phyloP scores from a whole-genome alignment of 2,888 invertebrate genomes.

The Dryocosmus kuriphilus region DNA sequence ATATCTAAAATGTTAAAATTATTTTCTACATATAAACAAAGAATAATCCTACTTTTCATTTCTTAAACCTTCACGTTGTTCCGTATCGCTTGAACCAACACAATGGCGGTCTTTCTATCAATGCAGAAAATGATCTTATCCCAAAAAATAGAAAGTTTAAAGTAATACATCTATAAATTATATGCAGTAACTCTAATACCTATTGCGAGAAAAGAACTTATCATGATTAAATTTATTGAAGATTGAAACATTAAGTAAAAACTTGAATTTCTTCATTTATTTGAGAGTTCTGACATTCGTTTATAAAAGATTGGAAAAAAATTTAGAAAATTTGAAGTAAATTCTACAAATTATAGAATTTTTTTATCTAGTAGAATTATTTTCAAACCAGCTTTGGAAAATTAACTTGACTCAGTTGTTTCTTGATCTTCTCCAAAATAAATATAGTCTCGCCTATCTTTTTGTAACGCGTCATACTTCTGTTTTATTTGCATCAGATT shows the following conservation, averaged over 20 bases:
- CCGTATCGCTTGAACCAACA: too few species aligned
- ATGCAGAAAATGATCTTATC: neutral
- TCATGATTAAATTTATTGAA: neutral
- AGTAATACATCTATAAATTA: neutral
- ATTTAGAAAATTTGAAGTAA: neutral
- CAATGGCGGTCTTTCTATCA: neutral
- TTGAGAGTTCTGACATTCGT: neutral
- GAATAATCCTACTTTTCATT: neutral
- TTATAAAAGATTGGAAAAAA: neutral
- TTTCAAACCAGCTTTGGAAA: neutral
- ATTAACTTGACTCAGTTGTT: neutral
- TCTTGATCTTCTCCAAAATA: neutral
- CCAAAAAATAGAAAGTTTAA: neutral
- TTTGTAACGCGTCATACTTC: neutral
- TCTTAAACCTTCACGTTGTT: neutral
- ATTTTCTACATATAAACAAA: neutral
- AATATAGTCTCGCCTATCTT: neutral
- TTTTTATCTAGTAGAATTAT: neutral
- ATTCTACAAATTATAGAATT: neutral
- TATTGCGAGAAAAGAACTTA: neutral
- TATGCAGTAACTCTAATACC: neutral
- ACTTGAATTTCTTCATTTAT: too few species aligned
- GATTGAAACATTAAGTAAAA: too few species aligned
- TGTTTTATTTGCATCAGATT: constrained; percentile 19
- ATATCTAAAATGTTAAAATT: neutral